Percentiles rank a stretch among this genome's conserved stretches.
Evolutionary conservation across 1,140 invertebrate species (phyloP).

Genomic region (Calosoma granatense): DNA sequence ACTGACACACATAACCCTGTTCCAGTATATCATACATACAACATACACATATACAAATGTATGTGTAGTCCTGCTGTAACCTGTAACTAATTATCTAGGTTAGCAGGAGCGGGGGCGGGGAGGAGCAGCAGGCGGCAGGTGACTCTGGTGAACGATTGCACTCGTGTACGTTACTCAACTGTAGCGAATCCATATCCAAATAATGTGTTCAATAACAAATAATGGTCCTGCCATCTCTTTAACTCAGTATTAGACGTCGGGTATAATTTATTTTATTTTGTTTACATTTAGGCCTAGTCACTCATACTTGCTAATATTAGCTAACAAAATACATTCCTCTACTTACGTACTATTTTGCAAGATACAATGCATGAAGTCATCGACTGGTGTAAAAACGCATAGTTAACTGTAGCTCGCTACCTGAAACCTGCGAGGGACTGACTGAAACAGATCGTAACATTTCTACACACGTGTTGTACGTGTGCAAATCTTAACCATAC

Average conservation of each 20-base stretch:
- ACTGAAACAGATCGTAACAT: too few species aligned
- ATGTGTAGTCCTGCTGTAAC: too few species aligned
- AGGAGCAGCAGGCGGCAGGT: too few species aligned
- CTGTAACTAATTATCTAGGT: too few species aligned
- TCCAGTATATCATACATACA: too few species aligned
- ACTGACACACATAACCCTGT: too few species aligned
- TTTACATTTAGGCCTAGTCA: slow-evolving; percentile 9
- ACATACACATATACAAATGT: too few species aligned
- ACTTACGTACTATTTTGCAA: slow-evolving; percentile 5
- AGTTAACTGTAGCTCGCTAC: slow-evolving; percentile 3
- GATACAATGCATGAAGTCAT: slow-evolving; percentile 4
- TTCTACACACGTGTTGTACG: too few species aligned
- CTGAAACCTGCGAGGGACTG: slow-evolving; percentile 8
- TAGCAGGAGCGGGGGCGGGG: too few species aligned
- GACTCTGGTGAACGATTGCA: too few species aligned
- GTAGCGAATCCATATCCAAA: slow-evolving; percentile 4
- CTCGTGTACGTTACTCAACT: too few species aligned
- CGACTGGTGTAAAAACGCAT: slow-evolving; percentile 7
- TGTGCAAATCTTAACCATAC: too few species aligned
- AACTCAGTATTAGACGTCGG: not conserved
- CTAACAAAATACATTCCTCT: slow-evolving; percentile 8
- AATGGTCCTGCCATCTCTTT: slow-evolving; percentile 6
- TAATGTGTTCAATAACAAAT: slow-evolving; percentile 8
- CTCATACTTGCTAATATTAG: slow-evolving; percentile 7
- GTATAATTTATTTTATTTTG: not conserved